Evolutionary conservation across 2,113 vertebrate genomes (phyloP).

Genomic region (Choloepus hoffmanni): DNA sequence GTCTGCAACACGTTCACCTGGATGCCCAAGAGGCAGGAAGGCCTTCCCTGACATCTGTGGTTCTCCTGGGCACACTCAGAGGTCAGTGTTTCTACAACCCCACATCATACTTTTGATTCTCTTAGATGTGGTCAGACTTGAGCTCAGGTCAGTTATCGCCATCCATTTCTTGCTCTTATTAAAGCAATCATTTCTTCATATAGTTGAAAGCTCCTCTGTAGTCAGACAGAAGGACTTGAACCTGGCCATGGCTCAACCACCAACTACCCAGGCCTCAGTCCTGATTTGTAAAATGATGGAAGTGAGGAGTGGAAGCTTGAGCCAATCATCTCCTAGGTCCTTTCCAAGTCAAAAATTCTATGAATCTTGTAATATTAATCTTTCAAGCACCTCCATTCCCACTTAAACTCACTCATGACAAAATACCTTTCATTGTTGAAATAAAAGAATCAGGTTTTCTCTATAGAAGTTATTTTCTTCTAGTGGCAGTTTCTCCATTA

Average conservation of each 20-base stretch:
- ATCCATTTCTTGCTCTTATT: not conserved
- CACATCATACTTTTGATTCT: not conserved
- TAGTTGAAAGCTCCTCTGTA: not conserved
- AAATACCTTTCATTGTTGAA: constrained; percentile 2
- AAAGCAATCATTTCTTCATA: not conserved
- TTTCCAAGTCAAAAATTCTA: not conserved
- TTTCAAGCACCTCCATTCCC: not conserved
- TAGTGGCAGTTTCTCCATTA: not conserved
- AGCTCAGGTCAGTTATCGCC: not conserved
- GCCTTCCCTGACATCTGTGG: not conserved
- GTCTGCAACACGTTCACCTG: not conserved
- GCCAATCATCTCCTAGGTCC: not conserved
- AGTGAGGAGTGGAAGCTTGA: not conserved
- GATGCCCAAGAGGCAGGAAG: not conserved
- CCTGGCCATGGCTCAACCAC: not conserved
- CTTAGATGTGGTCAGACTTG: not conserved
- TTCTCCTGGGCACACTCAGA: not conserved
- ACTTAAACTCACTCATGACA: not conserved
- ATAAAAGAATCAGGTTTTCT: not conserved
- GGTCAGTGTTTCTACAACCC: not conserved
- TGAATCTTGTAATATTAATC: not conserved
- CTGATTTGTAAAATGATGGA: not conserved
- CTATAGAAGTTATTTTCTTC: not conserved
- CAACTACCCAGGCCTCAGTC: constrained; percentile 69
- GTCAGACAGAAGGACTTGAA: not conserved